Evolutionary conservation across 1,140 invertebrate species (phyloP), one percentile per base, ranked within the genome.

Genomic region (Penaeus chinensis): DNA sequence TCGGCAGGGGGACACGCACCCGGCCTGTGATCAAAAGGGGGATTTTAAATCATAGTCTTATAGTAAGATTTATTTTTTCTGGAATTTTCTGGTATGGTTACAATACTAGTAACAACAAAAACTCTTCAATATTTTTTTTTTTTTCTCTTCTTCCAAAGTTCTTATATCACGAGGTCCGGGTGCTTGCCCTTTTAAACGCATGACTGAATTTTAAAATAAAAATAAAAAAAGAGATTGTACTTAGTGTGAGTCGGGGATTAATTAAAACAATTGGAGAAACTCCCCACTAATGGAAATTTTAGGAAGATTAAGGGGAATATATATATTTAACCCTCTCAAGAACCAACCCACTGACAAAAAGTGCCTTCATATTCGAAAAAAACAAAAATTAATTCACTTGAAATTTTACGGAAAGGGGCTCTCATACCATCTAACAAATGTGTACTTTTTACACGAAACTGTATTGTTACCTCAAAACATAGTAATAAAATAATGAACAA

Each of bases 281-380:
- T 76, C 82, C 60, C 71, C 69, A 84, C 69, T 62, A 76, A 76
- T 76, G 42, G 37, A 84, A 61, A 19, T 37, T 65, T 37, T 82
- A 84, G 60, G 69, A 61, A 24, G 76, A 54, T 76, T 60, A 24
- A 22, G 32, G 27, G 54, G 54, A 54, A 54, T 82, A 66, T 65
- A 66, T 62, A 62, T 71, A 32, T 22, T 61, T 76, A 24, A 24
- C 37, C 32, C 54, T 54, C 10, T 42, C 82, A 32, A 83, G 42
- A 83, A 84, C 82, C 82, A 76, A 76, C 82, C 82, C 82, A 84
- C 82, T 76, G 82, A 84, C 54, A 54, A 84, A 74, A 84, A 71
- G 66, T 60, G 66, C 82, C 66, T 71, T 76, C 71, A 61, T 54
- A 20, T 83, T 74, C 32, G 60, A 32, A 54, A 24, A 37, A 42